Base-by-base conservation (phyloP, 2,797 vertebrate species). In the Huso huso region DNA sequence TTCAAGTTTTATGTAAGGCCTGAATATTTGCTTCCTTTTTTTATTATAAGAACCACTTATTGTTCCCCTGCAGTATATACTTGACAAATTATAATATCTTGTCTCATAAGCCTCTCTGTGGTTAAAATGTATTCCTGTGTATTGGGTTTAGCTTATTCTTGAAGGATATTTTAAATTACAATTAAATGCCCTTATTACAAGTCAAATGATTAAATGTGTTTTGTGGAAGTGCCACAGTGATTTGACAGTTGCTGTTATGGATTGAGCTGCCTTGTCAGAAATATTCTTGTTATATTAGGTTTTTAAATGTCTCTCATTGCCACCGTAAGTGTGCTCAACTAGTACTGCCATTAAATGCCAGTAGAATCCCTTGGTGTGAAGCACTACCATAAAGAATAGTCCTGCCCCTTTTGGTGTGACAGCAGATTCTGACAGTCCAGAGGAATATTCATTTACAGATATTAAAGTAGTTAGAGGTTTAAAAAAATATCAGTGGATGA, bases 261-360 rank as follows among this genome's bases (percentile, higher is more conserved):
- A 23, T 52, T 51, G 50, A 62, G 61, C 23, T 62, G 61, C 61
- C 48, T 62, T 62, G 18, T 62, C 61, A 62, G 11, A 48, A 62
- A 62, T 8, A 23, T 62, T 62, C 18, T 62, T 23, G 6, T 48
- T 12, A 62, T 62, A 23, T 8, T 62, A 55, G 52, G 61, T 62
- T 4, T 3, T 62, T 62, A 23, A 37, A n/a, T 55, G 9, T 55
- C 52, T 55, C 52, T 55, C 52, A 10, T 55, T 55, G 52, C 52
- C 52, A 10, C 52, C n/a, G 52, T n/a, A n/a, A 55, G 52, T 55
- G 52, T 6, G 6, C 18, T n/a, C 15, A 7, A 62, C 18, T 48
- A 12, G 61, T 7, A 18, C 7, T 62, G 18, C 61, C 61, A 62
- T 62, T 62, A 23, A 62, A 6, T 62, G 3, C 8, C 18, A 37